These are phyloP conservation scores for Agrotis segetum DNA, from an alignment of 2,888 invertebrate genomes.

Conservation along the genomic window DNA sequence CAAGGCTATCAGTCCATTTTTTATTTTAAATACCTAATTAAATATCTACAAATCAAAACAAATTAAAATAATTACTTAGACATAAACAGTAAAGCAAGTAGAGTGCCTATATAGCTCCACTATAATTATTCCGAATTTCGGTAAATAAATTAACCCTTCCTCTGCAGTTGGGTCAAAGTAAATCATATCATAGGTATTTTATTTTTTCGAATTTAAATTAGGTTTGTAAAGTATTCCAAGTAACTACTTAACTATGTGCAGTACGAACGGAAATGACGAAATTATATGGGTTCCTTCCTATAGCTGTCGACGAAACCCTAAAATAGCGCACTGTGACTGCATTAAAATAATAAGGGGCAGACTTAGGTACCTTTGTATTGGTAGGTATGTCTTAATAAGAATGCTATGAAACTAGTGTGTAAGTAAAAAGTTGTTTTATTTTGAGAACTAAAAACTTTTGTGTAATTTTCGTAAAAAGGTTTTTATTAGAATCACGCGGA, in stretches of 20 bases:
- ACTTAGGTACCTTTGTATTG: neutral
- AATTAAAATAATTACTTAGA: neutral
- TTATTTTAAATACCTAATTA: too few relatives aligned
- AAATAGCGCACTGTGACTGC: constrained; percentile 42
- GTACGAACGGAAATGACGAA: constrained; percentile 45
- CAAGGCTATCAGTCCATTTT: neutral
- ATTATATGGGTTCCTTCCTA: constrained; percentile 51
- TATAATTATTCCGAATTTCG: neutral
- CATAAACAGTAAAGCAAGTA: too few relatives aligned
- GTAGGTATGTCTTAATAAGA: neutral
- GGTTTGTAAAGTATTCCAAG: constrained; percentile 17
- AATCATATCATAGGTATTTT: neutral
- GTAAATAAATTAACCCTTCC: constrained; percentile 7
- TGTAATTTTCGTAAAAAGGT: too few relatives aligned
- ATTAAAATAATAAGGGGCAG: constrained; percentile 37
- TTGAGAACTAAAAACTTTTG: too few relatives aligned
- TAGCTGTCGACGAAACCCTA: constrained; percentile 47
- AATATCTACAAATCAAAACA: too few relatives aligned
- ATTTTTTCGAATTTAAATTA: neutral
- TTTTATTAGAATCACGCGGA: too few relatives aligned
- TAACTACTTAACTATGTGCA: constrained; percentile 9
- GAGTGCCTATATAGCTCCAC: neutral
- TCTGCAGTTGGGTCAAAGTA: neutral
- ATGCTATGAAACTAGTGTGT: neutral
- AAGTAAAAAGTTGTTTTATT: neutral